phyloP scores from a whole-genome alignment of 2,797 vertebrate genomes.

The Betta splendens region DNA sequence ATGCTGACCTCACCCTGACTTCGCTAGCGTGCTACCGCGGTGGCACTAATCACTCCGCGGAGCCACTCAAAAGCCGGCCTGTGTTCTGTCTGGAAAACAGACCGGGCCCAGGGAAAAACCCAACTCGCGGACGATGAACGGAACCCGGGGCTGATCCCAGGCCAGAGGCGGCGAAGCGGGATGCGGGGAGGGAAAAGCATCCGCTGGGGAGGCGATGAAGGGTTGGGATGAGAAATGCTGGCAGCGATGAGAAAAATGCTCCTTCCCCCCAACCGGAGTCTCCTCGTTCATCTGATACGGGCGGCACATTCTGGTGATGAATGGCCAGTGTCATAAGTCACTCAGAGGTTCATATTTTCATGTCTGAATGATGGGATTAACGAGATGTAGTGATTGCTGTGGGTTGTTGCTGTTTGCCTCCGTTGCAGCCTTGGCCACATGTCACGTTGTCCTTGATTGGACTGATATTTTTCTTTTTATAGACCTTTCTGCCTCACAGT shows the following conservation, averaged over 20 bases:
- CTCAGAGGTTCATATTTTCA: constrained; percentile 57
- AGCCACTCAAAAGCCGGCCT: constrained; percentile 56
- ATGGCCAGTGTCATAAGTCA: constrained; percentile 55
- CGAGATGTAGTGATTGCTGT: constrained; percentile 49
- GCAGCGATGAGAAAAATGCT: constrained; percentile 53
- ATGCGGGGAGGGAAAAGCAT: constrained; percentile 37
- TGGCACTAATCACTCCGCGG: constrained; percentile 65
- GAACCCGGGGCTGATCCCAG: constrained; percentile 22
- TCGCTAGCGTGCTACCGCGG: constrained; percentile 43
- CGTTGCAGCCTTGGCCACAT: constrained; percentile 32
- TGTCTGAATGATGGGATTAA: constrained; percentile 61
- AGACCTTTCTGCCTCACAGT: constrained; percentile 18
- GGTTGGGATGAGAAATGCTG: constrained; percentile 49
- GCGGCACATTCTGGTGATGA: constrained; percentile 57
- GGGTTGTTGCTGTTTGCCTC: constrained; percentile 48
- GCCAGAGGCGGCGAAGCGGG: constrained; percentile 41
- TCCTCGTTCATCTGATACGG: constrained; percentile 71
- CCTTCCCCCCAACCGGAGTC: constrained; percentile 49
- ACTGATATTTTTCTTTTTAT: constrained; percentile 28
- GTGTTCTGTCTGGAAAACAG: constrained; percentile 54
- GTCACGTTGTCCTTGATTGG: constrained; percentile 32
- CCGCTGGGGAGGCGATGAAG: constrained; percentile 53
- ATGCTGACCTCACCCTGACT: constrained; percentile 68
- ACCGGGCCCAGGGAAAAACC: constrained; percentile 56
- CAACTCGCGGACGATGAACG: constrained; percentile 24